Base-by-base conservation (phyloP, 1,140 invertebrate genomes). In the Palaemon carinicauda region DNA sequence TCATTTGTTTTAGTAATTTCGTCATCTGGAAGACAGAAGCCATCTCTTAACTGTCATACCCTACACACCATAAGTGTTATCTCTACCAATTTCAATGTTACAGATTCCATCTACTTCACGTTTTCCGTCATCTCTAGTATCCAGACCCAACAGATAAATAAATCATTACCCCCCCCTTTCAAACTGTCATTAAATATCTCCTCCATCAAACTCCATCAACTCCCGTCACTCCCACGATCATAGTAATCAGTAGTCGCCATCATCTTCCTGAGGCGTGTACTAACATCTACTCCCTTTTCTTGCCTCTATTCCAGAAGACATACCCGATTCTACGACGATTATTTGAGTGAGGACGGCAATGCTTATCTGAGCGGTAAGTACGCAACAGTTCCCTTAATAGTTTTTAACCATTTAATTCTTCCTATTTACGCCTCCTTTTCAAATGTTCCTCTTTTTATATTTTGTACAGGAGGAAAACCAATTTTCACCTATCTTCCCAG, bases 301-400 rank as follows among this genome's bases (percentile, higher is more conserved):
- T 80, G 77, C 24, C 53, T 86, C 84, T 86, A 41, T 86, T 86
- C 65, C 84, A 86, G 84, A 86, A 77, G 84, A 86, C 54, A 86
- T 56, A 73, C 84, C 84, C 53, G 84, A 86, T 80, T 86, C 84
- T 86, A 86, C 84, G 78, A 86, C 54, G 84, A 86, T 80, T 86
- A 86, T 78, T 73, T 86, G 84, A 80, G 60, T 53, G 77, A 80
- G 69, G 77, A 79, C 33, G 79, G 51, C 80, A 86, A 86, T 51
- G 84, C 77, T 86, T 85, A 85, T 85, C 77, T 86, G 50, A 86
- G 54, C 73, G 84, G 84, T 86, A 86, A 86, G 84, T 86, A 31
- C 29, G n/a, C 29, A 31, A 15, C 29, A 3, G 15, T 5, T 15
- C n/a, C 65, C 29, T 31, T 10, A 15, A 14, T n/a, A 69, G 1